Base-by-base conservation (phyloP, 2,797 vertebrate species). In the Loris lydekkerianus region DNA sequence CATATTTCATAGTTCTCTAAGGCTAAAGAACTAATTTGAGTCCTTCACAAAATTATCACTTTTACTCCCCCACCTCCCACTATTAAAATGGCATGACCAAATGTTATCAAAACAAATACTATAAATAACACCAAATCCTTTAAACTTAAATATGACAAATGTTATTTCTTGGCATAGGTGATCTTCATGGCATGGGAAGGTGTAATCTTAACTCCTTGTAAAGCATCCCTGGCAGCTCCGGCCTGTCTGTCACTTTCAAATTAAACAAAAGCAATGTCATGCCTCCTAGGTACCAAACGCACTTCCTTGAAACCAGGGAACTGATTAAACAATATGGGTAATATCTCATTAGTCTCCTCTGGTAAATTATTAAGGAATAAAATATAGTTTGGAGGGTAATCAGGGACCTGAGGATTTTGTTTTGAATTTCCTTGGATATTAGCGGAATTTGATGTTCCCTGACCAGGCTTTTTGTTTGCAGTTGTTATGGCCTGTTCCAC, bases 281-380 rank as follows among this genome's bases (percentile, higher is more conserved):
- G 99, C 96, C 99, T 99, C 3, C 99, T 99, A 1, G 99, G 99
- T 37, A 99, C 99, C 7, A 99, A 98, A 0, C 99, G 99, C 3
- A 99, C 99, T 98, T 99, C 99, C 98, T 99, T 99, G 97, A 99
- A 99, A 37, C 99, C 99, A 21, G 99, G 99, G 94, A 99, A 99
- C 99, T 99, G 99, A 98, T 99, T 99, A 98, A 99, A 99, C 93
- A 99, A 98, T 99, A 99, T 99, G 95, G 99, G 99, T 34, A 99
- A 98, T 99, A 99, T 99, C 98, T 99, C 99, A 18, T 99, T 99
- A 86, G 99, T 99, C 98, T 99, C 99, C 97, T 99, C 99, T 0
- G 99, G 99, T 53, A 99, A 99, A 97, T 99, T 99, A 96, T 99
- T 99, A 92, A 99, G 99, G 98, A 99, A 99, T 95, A 99, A 99